Conservation (phyloP, 1,140 invertebrate genomes). For the Microvelia longipes region DNA sequence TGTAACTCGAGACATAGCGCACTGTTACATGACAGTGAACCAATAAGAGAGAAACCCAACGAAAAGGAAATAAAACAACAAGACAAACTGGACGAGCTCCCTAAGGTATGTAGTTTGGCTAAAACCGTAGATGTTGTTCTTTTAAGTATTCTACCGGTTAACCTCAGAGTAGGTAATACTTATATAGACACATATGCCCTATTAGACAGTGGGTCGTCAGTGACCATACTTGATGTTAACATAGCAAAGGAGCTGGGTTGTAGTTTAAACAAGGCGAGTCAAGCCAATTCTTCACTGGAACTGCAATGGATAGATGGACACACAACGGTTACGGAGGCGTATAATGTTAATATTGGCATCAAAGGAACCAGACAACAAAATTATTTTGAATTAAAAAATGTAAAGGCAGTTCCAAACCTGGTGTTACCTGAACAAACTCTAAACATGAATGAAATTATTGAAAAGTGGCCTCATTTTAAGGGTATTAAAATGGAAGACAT, state of each 20-base stretch:
- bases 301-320: not conserved
- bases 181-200: not conserved
- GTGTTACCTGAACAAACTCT: too few relatives aligned
- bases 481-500: too few relatives aligned
- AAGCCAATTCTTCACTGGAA: too few relatives aligned
- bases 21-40: not conserved
- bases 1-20: not conserved
- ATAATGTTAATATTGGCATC: too few relatives aligned
- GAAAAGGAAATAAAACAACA: not conserved
- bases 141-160: not conserved
- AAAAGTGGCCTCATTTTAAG: too few relatives aligned
- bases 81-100: not conserved
- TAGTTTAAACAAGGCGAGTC: not conserved
- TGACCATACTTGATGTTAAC: not conserved
- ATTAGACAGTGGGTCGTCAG: not conserved
- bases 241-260: not conserved
- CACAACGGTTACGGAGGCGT: too few relatives aligned
- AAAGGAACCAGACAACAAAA: too few relatives aligned
- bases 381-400: too few relatives aligned
- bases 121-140: not conserved
- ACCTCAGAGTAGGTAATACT: not conserved
- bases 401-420: too few relatives aligned
- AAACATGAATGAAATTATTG: too few relatives aligned
- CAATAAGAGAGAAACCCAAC: too few relatives aligned
- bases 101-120: not conserved